Base-by-base conservation (phyloP, 2,113 vertebrate species). In the Clupea harengus region DNA sequence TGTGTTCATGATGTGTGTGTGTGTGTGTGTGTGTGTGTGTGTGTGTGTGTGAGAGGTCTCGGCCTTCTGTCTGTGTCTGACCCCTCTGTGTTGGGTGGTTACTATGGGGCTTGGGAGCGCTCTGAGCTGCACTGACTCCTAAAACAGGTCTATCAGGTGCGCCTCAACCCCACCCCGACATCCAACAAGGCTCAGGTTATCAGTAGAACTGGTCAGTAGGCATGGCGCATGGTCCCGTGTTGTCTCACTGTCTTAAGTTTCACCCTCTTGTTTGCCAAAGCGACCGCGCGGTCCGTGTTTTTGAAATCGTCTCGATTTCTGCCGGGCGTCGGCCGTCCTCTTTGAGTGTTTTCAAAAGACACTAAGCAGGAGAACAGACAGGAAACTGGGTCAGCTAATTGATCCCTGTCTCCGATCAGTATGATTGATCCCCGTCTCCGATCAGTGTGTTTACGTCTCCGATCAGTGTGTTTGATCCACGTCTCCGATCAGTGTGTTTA, bases 371-470 rank as follows among this genome's bases (percentile, higher is more conserved):
- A 84, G 1, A 6, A 7, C 4, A 46, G 47, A 47, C 85, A 88
- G 81, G 86, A 89, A 91, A 90, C 50, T 82, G 85, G 91, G 88
- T 87, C 85, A n/a, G n/a, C n/a, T n/a, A n/a, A n/a, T n/a, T n/a
- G n/a, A n/a, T n/a, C n/a, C n/a, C n/a, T n/a, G n/a, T n/a, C n/a
- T n/a, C n/a, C n/a, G n/a, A n/a, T n/a, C n/a, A 75, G 82, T n/a
- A n/a, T n/a, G n/a, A n/a, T n/a, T n/a, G n/a, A n/a, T n/a, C n/a
- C n/a, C n/a, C n/a, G n/a, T n/a, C n/a, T n/a, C n/a, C n/a, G n/a
- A n/a, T n/a, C n/a, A n/a, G n/a, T n/a, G n/a, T n/a, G n/a, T n/a
- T n/a, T n/a, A n/a, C n/a, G n/a, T n/a, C n/a, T n/a, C n/a, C n/a
- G n/a, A n/a, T n/a, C n/a, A n/a, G n/a, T n/a, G n/a, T n/a, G n/a